A percentile compares a stretch with the other conserved stretches of the same genome.
Evolutionary conservation across 2,797 vertebrate genomes (phyloP).

Genomic region (Hydrocynus forskahlii): DNA sequence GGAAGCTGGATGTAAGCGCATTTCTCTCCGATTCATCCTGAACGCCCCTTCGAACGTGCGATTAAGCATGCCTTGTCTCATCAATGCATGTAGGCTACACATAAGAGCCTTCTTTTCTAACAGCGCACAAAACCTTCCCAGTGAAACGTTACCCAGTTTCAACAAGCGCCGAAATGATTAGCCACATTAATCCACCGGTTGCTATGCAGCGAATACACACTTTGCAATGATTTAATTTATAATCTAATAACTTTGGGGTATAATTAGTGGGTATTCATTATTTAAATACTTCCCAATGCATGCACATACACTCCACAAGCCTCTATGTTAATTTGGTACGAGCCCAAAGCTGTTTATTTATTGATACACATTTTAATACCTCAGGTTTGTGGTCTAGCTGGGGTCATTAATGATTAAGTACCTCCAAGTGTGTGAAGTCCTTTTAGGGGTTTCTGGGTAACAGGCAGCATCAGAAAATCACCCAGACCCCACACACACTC

Average conservation of each 20-base stretch:
- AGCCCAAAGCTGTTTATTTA: constrained; percentile 67
- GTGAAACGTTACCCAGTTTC: not conserved
- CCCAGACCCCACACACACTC: not conserved
- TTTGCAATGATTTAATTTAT: constrained; percentile 76
- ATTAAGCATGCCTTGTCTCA: not conserved
- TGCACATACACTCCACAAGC: constrained; percentile 71
- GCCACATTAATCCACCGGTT: constrained; percentile 72
- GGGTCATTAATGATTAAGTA: constrained; percentile 48
- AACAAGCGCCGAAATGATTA: constrained; percentile 68
- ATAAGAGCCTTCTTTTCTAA: not conserved
- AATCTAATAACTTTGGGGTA: constrained; percentile 76
- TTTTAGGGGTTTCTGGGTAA: not conserved
- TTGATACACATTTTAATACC: constrained; percentile 49
- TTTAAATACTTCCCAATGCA: constrained; percentile 66
- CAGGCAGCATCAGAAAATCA: not conserved
- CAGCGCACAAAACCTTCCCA: not conserved
- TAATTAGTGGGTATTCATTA: constrained; percentile 79
- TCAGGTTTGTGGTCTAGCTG: constrained; percentile 47
- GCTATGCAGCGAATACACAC: constrained; percentile 69
- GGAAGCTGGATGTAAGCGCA: not conserved
- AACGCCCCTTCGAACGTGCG: not conserved
- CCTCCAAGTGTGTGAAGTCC: not conserved
- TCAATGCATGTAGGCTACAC: not conserved
- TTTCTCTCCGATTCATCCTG: not conserved
- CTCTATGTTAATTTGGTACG: constrained; percentile 66